Conservation (phyloP, 2,797 vertebrate species). For the Taenioides sp. region DNA sequence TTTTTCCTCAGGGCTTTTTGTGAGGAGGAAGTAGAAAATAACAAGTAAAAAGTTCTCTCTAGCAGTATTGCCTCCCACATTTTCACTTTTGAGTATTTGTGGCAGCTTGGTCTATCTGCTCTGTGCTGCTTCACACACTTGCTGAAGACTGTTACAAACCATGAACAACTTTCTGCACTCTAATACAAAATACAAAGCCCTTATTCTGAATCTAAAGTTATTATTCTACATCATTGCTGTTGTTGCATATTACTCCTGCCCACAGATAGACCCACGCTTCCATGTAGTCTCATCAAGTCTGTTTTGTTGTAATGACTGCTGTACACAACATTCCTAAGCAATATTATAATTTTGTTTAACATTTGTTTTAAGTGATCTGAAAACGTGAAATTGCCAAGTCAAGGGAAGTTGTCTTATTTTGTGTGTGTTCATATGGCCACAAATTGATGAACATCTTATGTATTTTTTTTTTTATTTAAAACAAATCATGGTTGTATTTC, state of each 20-base stretch:
- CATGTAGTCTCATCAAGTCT: constrained; percentile 54
- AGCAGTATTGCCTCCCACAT: constrained; percentile 58
- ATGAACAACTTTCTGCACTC: constrained; percentile 37
- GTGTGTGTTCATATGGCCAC: constrained; percentile 70
- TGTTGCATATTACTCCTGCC: constrained; percentile 52
- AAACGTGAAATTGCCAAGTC: constrained; percentile 76
- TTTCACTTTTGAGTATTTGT: constrained; percentile 50
- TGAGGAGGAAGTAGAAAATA: constrained; percentile 26
- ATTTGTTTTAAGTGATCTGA: constrained; percentile 68
- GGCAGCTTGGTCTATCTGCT: constrained; percentile 56
- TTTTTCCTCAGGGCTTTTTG: constrained; percentile 71
- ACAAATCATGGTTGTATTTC: constrained; percentile 70
- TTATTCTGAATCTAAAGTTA: constrained; percentile 51
- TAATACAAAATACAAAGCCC: constrained; percentile 35
- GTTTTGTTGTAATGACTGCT: constrained; percentile 71
- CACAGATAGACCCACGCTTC: constrained; percentile 48
- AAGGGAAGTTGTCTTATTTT: constrained; percentile 77
- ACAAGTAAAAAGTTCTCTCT: constrained; percentile 21
- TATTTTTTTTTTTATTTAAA: constrained; percentile 87
- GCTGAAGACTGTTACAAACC: constrained; percentile 75
- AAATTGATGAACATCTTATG: constrained; percentile 77
- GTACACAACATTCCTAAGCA: constrained; percentile 82
- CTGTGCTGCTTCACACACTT: constrained; percentile 55
- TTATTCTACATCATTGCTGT: constrained; percentile 42
- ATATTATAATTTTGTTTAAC: constrained; percentile 72